These are phyloP conservation scores for Coenonympha arcania DNA, from an alignment of 2,888 invertebrate genomes.

Conservation along the genomic window DNA sequence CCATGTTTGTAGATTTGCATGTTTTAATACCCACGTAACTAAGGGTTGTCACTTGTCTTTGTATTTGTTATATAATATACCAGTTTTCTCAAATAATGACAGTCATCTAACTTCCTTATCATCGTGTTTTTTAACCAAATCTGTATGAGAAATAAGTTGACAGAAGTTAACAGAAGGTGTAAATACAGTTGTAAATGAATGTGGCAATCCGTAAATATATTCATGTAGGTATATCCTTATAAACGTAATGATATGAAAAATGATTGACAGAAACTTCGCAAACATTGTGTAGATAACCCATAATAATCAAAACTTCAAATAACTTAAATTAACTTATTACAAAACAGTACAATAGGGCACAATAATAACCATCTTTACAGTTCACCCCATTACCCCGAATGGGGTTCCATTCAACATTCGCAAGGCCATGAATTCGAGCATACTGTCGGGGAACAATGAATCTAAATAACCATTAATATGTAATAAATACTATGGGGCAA, in stretches of 20 bases:
- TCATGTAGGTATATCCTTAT: too few species aligned
- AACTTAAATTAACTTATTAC: slow-evolving; percentile 49
- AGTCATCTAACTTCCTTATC: too few species aligned
- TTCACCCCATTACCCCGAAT: slow-evolving; percentile 44
- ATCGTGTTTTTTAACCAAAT: too few species aligned
- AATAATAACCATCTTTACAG: slow-evolving; percentile 50
- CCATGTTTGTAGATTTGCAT: too few species aligned
- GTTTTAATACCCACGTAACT: not conserved
- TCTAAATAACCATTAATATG: slow-evolving; percentile 75
- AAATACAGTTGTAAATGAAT: too few species aligned
- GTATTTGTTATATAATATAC: not conserved
- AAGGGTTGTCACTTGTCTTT: not conserved
- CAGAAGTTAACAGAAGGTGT: too few species aligned
- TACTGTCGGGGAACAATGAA: slow-evolving; percentile 72
- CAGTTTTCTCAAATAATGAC: too few species aligned
- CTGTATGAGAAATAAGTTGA: too few species aligned
- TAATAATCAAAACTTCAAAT: slow-evolving; percentile 30
- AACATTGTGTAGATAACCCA: slow-evolving; percentile 12
- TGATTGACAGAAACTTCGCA: slow-evolving; percentile 6
- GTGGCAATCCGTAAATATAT: too few species aligned
- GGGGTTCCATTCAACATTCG: slow-evolving; percentile 59
- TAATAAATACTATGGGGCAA: slow-evolving; percentile 73
- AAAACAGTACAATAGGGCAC: slow-evolving; percentile 38
- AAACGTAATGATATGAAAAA: not conserved
- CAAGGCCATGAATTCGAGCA: slow-evolving; percentile 69